A percentile compares a stretch with the other conserved stretches of the same genome.
Conservation (phyloP, 2,113 vertebrate species). For the Crotalus tigris region DNA sequence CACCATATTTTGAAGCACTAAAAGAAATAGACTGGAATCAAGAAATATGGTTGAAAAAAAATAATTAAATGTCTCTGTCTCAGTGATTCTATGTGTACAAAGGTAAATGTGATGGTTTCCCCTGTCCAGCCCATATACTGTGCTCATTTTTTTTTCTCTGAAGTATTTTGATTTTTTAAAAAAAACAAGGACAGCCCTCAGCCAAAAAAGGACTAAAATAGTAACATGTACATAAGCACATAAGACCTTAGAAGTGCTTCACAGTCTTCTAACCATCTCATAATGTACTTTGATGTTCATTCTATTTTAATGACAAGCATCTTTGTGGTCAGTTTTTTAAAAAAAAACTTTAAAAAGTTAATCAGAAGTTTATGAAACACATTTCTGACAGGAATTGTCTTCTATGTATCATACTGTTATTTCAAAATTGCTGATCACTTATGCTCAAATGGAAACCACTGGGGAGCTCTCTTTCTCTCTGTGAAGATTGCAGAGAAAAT, state of each 20-base stretch:
- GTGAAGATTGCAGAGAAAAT: conserved; percentile 32
- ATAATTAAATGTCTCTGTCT: not conserved
- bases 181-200: not conserved
- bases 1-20: not conserved
- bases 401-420: conserved; percentile 13
- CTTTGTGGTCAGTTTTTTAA: not conserved
- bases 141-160: not conserved
- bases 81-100: not conserved
- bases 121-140: not conserved
- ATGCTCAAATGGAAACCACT: conserved; percentile 34
- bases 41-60: not conserved
- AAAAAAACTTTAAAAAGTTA: not conserved
- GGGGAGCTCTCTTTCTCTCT: conserved; percentile 15
- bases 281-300: not conserved
- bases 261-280: not conserved
- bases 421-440: conserved; percentile 26
- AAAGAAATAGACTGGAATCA: not conserved
- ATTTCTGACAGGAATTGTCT: conserved; percentile 1
- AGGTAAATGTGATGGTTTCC: not conserved
- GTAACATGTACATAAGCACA: not conserved
- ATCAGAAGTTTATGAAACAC: conserved; percentile 6
- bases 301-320: not conserved
- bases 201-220: not conserved
- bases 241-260: not conserved
- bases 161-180: not conserved